A percentile compares a stretch with the other conserved stretches of the same genome.
These are phyloP conservation scores for Spea hammondii DNA, from an alignment of 2,797 vertebrate genomes.

Conservation along the genomic window DNA sequence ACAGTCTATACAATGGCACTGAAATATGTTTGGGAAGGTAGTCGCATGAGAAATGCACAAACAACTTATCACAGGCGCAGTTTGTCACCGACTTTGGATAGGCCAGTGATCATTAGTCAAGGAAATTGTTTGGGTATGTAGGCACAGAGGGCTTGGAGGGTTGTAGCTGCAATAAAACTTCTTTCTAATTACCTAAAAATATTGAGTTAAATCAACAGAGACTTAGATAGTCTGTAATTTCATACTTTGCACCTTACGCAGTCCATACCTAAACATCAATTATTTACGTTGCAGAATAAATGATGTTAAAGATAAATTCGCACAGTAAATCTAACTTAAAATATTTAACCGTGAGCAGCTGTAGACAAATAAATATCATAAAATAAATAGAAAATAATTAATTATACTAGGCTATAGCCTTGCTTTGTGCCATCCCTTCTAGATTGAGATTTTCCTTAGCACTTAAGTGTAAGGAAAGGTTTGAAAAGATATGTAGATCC, in stretches of 20 bases:
- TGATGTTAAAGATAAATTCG: slow-evolving; percentile 2
- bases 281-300: slow-evolving; percentile 25
- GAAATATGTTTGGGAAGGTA: slow-evolving; percentile 1
- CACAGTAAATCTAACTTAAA: slow-evolving; percentile 36
- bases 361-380: neutral
- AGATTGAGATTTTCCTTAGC: no score
- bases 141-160: slow-evolving; percentile 20
- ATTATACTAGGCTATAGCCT: no score
- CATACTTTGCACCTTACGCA: neutral
- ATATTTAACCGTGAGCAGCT: slow-evolving; percentile 17
- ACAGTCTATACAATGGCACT: slow-evolving; percentile 17
- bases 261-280: slow-evolving; percentile 17
- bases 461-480: no score
- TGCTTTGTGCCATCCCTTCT: no score
- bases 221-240: slow-evolving; percentile 23
- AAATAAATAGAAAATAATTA: no score
- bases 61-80: slow-evolving; percentile 1
- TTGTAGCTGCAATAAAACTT: slow-evolving; percentile 30
- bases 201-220: slow-evolving; percentile 41
- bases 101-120: slow-evolving; percentile 11
- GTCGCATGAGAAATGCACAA: slow-evolving; percentile 4
- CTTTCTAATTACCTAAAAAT: slow-evolving; percentile 43
- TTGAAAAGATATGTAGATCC: no score
- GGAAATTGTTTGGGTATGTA: slow-evolving; percentile 35
- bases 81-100: slow-evolving; percentile 20